Base-by-base conservation (phyloP, 2,888 invertebrate species). In the Habroteleia sp. region DNA sequence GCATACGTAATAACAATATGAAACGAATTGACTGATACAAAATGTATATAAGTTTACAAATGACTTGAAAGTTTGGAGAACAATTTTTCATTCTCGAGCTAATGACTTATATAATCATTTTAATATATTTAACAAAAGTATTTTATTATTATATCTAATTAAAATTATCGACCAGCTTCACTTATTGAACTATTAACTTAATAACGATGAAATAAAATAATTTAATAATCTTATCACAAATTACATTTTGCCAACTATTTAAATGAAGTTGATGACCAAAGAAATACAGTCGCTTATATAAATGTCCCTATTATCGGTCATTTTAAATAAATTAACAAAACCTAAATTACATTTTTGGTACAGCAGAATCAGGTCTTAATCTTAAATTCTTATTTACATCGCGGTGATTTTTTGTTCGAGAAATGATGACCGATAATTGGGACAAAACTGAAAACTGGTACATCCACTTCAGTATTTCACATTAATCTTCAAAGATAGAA, bases 271-370 rank as follows among this genome's bases (percentile, higher is more conserved):
- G 44, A 16, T 42, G 63, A 14, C 20, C 52, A 41, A 10, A 39
- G 27, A 41, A n/a, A n/a, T n/a, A 48, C 31, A n/a, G 25, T 1
- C 48, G 13, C 14, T 29, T 48, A 11, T 23, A 7, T 3, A 4
- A 6, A 1, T 35, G 42, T 44, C 27, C 41, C 35, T n/a, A 33
- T 35, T 23, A 52, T 65, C 52, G 63, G 52, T 16, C 48, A 52
- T 5, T 3, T n/a, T 11, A 7, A 27, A 50, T 42, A 42, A 42
- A 42, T 29, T 37, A 44, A 20, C 13, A 5, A 46, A 35, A 29
- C 54, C 31, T 54, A 66, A 54, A 66, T 46, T 46, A 66, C 25
- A 63, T 66, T 66, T 66, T 66, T 66, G 65, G 65, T 44, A 52
- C 8, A 39, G 10, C 17, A 7, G 10, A 29, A n/a, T 14, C 27